A percentile compares a stretch with the other conserved stretches of the same genome.
Conservation (phyloP, 2,888 invertebrate genomes). For the Tetheella fluctuosa region DNA sequence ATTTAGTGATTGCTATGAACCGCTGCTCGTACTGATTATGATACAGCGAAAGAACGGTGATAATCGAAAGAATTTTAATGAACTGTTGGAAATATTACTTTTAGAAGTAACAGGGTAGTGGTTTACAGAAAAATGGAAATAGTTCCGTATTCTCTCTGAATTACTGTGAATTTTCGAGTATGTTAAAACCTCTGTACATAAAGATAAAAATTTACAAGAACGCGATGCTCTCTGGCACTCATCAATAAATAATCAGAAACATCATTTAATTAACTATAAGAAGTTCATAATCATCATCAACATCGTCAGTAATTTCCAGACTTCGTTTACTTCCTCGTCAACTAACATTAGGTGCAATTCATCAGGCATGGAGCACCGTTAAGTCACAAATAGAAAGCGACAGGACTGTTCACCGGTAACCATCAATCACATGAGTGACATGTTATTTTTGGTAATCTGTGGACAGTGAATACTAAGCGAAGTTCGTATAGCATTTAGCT, state of each 20-base stretch:
- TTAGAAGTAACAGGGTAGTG: no score
- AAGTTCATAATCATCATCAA: no score
- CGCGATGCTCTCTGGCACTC: no score
- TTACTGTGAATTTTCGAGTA: no score
- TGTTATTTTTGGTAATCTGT: constrained; percentile 22
- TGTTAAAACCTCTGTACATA: no score
- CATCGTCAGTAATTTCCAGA: not conserved
- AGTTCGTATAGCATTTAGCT: not conserved
- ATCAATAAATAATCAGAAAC: no score
- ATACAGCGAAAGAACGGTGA: not conserved
- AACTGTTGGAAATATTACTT: no score
- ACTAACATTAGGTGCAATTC: constrained; percentile 1
- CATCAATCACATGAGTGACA: constrained; percentile 31
- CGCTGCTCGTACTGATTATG: not conserved
- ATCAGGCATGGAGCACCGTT: constrained; percentile 5
- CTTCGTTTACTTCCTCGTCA: not conserved
- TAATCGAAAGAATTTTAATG: not conserved
- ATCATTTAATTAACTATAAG: no score
- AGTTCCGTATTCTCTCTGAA: no score
- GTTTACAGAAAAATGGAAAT: no score
- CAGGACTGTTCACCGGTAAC: constrained; percentile 15
- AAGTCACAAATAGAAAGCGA: constrained; percentile 24
- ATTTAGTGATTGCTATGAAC: not conserved
- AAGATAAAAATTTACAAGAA: no score
- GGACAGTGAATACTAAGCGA: constrained; percentile 3